phyloP scores from a whole-genome alignment of 2,113 vertebrate genomes.

The Poeciliopsis retropinna region DNA sequence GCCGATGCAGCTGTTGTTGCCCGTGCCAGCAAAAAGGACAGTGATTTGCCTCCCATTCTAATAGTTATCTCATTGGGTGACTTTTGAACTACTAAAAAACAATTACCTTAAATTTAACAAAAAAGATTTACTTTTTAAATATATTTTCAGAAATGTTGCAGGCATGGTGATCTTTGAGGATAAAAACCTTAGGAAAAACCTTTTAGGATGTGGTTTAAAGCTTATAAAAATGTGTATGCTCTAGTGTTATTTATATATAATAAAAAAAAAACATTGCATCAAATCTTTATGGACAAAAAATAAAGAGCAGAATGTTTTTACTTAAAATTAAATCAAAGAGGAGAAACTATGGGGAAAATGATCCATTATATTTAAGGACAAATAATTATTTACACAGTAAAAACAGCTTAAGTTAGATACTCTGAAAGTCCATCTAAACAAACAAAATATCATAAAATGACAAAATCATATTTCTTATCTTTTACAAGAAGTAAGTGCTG shows the following conservation, averaged over 20 bases:
- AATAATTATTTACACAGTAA: slow-evolving; percentile 61
- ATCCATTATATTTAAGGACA: slow-evolving; percentile 68
- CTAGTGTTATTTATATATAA: slow-evolving; percentile 5
- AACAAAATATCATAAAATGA: slow-evolving; percentile 78
- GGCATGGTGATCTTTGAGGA: slow-evolving; percentile 2
- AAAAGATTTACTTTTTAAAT: neutral
- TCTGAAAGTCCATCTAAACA: slow-evolving; percentile 62
- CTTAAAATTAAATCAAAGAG: slow-evolving; percentile 41
- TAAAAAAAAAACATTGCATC: slow-evolving; percentile 31
- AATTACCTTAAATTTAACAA: neutral
- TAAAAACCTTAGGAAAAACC: neutral
- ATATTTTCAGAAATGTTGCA: slow-evolving; percentile 14
- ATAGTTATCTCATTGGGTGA: slow-evolving; percentile 27
- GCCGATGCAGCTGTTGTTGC: slow-evolving; percentile 51
- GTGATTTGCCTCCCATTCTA: slow-evolving; percentile 35
- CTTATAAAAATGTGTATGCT: neutral
- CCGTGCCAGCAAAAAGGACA: too few relatives aligned
- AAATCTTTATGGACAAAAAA: slow-evolving; percentile 33
- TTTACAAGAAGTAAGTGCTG: slow-evolving; percentile 76
- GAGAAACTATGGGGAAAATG: slow-evolving; percentile 29
- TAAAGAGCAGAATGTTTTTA: slow-evolving; percentile 37
- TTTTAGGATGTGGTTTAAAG: neutral
- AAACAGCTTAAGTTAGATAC: slow-evolving; percentile 56
- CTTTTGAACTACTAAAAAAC: slow-evolving; percentile 17
- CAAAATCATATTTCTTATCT: slow-evolving; percentile 72